These are phyloP conservation scores for Nasonia longicornis DNA, from an alignment of 1,140 invertebrate species.

Conservation along the genomic window DNA sequence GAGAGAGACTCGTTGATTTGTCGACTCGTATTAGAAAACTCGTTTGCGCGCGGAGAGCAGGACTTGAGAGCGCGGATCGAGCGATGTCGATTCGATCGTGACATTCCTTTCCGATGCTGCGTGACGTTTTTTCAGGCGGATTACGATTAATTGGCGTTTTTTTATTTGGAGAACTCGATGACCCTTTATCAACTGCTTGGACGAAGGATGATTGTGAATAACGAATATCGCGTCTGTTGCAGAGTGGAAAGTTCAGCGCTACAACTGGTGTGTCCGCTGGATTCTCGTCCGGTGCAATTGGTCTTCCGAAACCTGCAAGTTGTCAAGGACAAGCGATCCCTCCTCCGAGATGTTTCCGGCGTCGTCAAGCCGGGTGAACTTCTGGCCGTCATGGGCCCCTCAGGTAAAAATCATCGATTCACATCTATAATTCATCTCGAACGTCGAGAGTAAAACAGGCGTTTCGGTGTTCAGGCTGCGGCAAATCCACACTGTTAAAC, in stretches of 20 bases:
- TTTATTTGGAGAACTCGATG: too few relatives aligned
- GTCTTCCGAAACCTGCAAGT: constrained; percentile 77
- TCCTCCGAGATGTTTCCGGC: constrained; percentile 80
- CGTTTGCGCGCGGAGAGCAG: neutral
- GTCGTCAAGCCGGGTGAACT: constrained; percentile 83
- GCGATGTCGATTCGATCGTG: neutral
- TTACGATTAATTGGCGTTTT: too few relatives aligned
- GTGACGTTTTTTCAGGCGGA: neutral
- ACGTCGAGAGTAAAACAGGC: too few relatives aligned
- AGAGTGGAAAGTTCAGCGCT: constrained; percentile 67
- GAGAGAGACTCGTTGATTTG: constrained; percentile 14
- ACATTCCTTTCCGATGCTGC: neutral
- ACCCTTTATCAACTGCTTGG: neutral
- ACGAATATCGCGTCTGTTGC: constrained; percentile 35
- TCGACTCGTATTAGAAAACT: constrained; percentile 36
- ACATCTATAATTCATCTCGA: too few relatives aligned
- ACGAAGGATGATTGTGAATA: neutral
- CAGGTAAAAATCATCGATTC: constrained; percentile 69
- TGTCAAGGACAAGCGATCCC: constrained; percentile 72
- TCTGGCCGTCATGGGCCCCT: constrained; percentile 86
- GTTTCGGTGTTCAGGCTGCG: constrained; percentile 70
- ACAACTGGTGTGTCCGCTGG: constrained; percentile 64
- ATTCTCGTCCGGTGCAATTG: constrained; percentile 76
- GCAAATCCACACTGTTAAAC: constrained; percentile 87
- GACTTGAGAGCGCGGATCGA: constrained; percentile 1